Evolutionary conservation across 2,797 vertebrate species (phyloP), one percentile per base, ranked within the genome.

Genomic region (Anableps anableps): DNA sequence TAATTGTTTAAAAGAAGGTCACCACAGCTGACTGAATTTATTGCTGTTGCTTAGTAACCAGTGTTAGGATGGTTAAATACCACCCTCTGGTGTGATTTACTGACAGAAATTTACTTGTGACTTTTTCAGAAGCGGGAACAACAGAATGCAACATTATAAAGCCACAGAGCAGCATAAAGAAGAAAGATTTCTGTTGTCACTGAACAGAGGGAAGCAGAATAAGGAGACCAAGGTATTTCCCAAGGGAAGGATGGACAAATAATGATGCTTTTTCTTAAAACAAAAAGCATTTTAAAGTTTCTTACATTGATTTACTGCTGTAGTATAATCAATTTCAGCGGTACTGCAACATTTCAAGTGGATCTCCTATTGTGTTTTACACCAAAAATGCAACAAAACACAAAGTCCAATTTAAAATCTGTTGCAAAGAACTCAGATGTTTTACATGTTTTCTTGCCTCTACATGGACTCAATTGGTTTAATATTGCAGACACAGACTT

Each of bases 21-120:
- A 2, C 7, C 51, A 82, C 38, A n/a, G 70, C 45, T 5, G 50
- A 31, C 50, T 58, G n/a, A 64, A 77, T 80, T 80, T 29, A 36
- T 19, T 41, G 76, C 83, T 85, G 88, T 85, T 88, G 82, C 86
- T 80, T 73, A 74, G 83, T 75, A 87, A 88, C 84, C 48, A 23
- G 43, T 34, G 60, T 62, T n/a, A 43, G 41, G 66, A 76, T 75
- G 19, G 48, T 79, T 47, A 55, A 14, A 77, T 11, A 31, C 43
- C 66, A 74, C 36, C 74, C 68, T 51, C 43, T 11, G 11, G 38
- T 81, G 75, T 68, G 58, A 74, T 50, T 72, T 74, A 66, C 38
- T 0, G 77, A 84, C 80, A 84, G 68, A 80, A 1, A 76, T 79
- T 83, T 78, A 73, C 60, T 80, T 64, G 48, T 68, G 64, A 70